These are phyloP conservation scores for Phalacrocorax pelagicus DNA, from an alignment of 2,113 vertebrate genomes.

Conservation along the genomic window DNA sequence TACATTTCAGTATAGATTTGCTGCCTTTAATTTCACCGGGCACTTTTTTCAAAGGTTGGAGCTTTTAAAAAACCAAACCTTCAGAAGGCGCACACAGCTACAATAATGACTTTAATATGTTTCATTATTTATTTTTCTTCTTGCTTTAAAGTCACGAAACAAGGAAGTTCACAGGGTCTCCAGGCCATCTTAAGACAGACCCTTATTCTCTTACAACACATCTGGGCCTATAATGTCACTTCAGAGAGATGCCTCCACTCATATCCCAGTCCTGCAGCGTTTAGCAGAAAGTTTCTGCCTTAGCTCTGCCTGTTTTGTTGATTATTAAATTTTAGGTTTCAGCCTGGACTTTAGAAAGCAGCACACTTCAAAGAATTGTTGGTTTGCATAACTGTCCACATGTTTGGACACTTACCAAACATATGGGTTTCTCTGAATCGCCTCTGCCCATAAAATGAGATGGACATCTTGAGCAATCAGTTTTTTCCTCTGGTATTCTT, in stretches of 20 bases:
- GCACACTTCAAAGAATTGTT: conserved; percentile 49
- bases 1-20: conserved; percentile 25
- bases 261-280: conserved; percentile 6
- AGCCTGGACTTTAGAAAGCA: conserved; percentile 38
- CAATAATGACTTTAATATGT: conserved; percentile 54
- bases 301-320: conserved; percentile 43
- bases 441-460: conserved; percentile 29
- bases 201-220: conserved; percentile 47
- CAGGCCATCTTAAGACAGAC: conserved; percentile 32
- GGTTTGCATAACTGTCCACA: conserved; percentile 54
- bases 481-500: not conserved
- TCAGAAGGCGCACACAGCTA: not conserved
- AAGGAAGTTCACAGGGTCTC: conserved; percentile 52
- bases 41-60: conserved; percentile 9
- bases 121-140: conserved; percentile 59
- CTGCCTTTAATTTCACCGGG: conserved; percentile 35
- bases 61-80: not conserved
- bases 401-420: conserved; percentile 59
- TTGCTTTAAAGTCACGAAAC: conserved; percentile 48
- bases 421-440: conserved; percentile 44
- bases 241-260: conserved; percentile 55
- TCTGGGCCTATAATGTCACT: conserved; percentile 57
- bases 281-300: conserved; percentile 35
- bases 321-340: conserved; percentile 59
- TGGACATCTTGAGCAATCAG: conserved; percentile 36